Evolutionary conservation across 2,888 invertebrate species (phyloP).

Genomic region (Himalopsyche kuldschensis): DNA sequence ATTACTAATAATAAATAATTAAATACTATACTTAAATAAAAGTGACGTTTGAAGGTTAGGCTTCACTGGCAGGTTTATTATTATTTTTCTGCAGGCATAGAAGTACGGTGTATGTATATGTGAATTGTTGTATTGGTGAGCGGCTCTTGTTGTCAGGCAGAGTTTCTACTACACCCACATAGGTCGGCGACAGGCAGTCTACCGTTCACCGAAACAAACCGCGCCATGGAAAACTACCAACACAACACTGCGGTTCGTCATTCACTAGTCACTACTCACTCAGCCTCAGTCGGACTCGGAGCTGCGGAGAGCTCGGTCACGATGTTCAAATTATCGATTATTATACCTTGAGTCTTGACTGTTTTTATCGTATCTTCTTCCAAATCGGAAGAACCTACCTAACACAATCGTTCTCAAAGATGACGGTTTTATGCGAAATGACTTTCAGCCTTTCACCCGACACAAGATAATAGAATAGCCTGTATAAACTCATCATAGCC

Average conservation of each 20-base stretch:
- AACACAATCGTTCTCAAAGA: too few species aligned
- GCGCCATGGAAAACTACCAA: constrained; percentile 22
- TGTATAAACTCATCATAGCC: too few species aligned
- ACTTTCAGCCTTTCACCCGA: too few species aligned
- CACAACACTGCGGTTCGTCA: background rate
- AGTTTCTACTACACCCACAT: background rate
- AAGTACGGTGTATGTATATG: background rate
- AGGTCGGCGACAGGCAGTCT: constrained; percentile 26
- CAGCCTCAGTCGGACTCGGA: background rate
- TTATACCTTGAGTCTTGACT: too few species aligned
- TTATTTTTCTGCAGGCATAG: background rate
- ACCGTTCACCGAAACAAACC: background rate
- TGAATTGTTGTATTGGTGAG: background rate
- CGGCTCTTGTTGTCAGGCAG: background rate
- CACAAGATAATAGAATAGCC: too few species aligned
- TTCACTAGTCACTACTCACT: background rate
- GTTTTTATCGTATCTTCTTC: too few species aligned
- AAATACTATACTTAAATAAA: background rate
- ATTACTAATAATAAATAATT: background rate
- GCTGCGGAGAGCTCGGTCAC: background rate
- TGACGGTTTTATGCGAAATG: too few species aligned
- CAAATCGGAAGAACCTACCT: too few species aligned
- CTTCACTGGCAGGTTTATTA: background rate
- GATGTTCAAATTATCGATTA: background rate
- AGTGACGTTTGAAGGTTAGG: background rate